Evolutionary conservation across 1,140 invertebrate species (phyloP), one percentile per base, ranked within the genome.

Genomic region (Lordiphosa clarofinis): DNA sequence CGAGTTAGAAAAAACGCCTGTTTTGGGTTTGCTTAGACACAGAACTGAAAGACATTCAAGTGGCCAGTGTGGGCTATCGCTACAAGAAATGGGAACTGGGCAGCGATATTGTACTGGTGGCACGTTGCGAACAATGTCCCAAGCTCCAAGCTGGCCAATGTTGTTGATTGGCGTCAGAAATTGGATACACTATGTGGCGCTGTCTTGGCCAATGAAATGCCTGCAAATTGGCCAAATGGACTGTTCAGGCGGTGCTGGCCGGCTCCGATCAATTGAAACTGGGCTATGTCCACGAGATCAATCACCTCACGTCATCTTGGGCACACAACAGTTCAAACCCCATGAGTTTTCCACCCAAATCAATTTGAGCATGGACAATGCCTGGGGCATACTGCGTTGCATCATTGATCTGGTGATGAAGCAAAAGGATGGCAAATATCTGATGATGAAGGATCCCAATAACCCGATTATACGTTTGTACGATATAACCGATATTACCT

Each of bases 401-500:
- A 98, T 99, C 64, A 95, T 99, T 74, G 98, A 99, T 88, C 95
- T 98, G 54, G 97, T 97, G 74, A 97, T 99, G 95, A 98, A 98
- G 88, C 95, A 99, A 86, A 95, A 97, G 67, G 96, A 99, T 89
- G 99, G 99, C 63, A 95, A 95, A 89, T 99, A 99, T 89, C 91
- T 99, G 52, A 97, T 99, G 47, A 97, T 99, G 95, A 99, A 99
- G 90, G 98, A 99, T 90, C 99, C 98, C 0, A 99, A 98, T 89
- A 99, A 99, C 93, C 96, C 96, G 2, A 94, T 99, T 91, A 96
- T 99, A 69, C 93, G 97, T 56, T 91, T 99, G 39, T 99, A 99
- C 81, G 96, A 98, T 90, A 98, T 99, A 82, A 98, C 98, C 15
- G 97, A 99, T 89, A 97, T 98, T 87, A 98, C 97, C 0, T 99